Evolutionary conservation across 1,140 invertebrate genomes (phyloP), one percentile per base, ranked within the genome.

Genomic region (Calliopsis andreniformis): DNA sequence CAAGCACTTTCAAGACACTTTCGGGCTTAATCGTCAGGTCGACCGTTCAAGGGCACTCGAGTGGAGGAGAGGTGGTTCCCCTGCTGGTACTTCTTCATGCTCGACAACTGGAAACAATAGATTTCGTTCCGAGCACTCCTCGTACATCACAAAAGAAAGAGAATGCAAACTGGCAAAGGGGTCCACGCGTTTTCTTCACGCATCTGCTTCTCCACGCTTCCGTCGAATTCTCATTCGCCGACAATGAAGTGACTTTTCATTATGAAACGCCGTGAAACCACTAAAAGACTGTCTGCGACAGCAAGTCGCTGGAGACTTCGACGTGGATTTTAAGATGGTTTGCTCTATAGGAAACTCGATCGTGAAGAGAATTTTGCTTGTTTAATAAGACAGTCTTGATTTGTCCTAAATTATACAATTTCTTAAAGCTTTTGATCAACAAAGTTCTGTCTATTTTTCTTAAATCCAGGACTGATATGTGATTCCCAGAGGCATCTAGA

Each of bases 81-180:
- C 53, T 70, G 73, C 78, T 51, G 72, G 68, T 63, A 72, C 81
- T 81, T 47, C 32, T 56, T 58, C 58, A 53, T 72, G 56, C 80
- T 83, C 73, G 68, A 78, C 80, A 75, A 81, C 71, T 84, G 79
- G 80, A 88, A 83, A 90, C 88, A 90, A 90, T 89, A 80, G 86
- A 83, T 83, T 79, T 75, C 69, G 32, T 76, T 83, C 79, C 75
- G 75, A 84, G 73, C 14, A 78, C 51, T 43, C 39, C 61, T 78
- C 42, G n/a, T 77, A 18, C n/a, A n/a, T 51, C 32, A 39, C 47
- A 39, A 67, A 53, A 53, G 49, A 51, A 39, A n/a, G 51, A 59
- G 70, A 25, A 72, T 56, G 51, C 39, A 35, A 51, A 64, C 71
- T 43, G 30, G 59, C 49, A 42, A 63, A 55, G 68, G 25, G 32